Evolutionary conservation across 2,888 invertebrate species (phyloP), one percentile per base, ranked within the genome.

Genomic region (Isoperla grammatica): DNA sequence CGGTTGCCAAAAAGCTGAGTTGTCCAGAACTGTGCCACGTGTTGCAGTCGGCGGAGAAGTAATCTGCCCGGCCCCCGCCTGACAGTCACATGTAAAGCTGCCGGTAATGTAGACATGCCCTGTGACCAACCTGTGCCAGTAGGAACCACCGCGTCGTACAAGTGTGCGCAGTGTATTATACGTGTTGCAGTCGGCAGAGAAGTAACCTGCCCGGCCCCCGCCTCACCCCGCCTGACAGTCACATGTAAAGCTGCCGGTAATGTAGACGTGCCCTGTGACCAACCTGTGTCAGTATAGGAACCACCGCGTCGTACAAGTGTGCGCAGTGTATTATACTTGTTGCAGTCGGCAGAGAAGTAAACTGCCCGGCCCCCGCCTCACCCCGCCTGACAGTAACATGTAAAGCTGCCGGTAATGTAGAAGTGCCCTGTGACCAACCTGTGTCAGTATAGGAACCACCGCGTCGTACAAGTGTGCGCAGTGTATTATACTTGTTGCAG

Each of bases 381-480:
- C n/a, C n/a, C n/a, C n/a, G 22, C 58, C 57, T 71, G 23, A 56
- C 54, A 12, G 60, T 65, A 13, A 61, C 60, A 12, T 76, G 76
- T 61, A 66, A 71, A 63, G 66, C 68, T 4, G 66, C 65, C 15
- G 29, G 5, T 6, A 8, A 8, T 8, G 29, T 6, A 8, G 29
- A 29, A 4, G n/a, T n/a, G n/a, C 60, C 71, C 6, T 75, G 75
- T 62, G 65, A 72, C 57, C 61, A 63, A 15, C 64, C 71, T 1
- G 64, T 73, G 13, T 70, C 72, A 19, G 66, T 71, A n/a, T n/a
- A 12, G 74, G 73, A 9, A 72, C 76, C 2, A 66, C 65, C 1
- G 72, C 68, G 1, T 64, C 66, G 1, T 68, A 73, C 37, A 69
- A 73, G 59, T 76, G 76, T 61, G 73, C 71, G 13, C 67, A n/a